Base-by-base conservation (phyloP, 2,113 vertebrate species). In the Acrocephalus arundinaceus region DNA sequence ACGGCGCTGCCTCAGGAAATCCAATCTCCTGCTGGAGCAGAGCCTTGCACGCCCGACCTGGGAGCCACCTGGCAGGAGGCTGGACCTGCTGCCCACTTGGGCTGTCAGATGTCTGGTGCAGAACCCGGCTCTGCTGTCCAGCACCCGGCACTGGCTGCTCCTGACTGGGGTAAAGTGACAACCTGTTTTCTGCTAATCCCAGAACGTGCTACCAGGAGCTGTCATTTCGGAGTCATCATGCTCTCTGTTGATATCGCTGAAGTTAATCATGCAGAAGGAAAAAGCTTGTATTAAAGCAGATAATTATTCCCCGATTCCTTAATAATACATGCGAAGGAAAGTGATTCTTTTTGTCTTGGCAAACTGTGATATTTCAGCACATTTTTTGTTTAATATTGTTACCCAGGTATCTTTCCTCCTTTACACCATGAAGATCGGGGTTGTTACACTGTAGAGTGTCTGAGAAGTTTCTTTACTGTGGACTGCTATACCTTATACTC, bases 251-350 rank as follows among this genome's bases (percentile, higher is more conserved):
- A 93, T 91, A 95, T 27, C 94, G 45, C 72, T 86, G 90, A 83
- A 95, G 93, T 94, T 92, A 96, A 94, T 92, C 93, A 87, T 54
- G 85, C 92, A 95, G 88, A 93, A 93, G 83, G 90, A 86, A 90
- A 80, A 95, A 87, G 33, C 92, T 77, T 85, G 63, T 95, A 96
- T 96, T 90, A 89, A 95, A 88, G 55, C 57, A 89, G 85, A 96
- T 95, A 92, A 96, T 93, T 96, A 94, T 94, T 96, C 90, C 90
- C 73, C 65, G 22, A 74, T 63, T 86, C 52, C 70, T 95, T 95
- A 96, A 93, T 89, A 95, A 77, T 65, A 84, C 68, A 84, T 73
- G 52, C 52, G 48, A 74, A 65, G 35, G 90, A 90, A 96, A 95
- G 65, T 22, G 92, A 96, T 89, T 93, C 90, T 90, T 80, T 84